A percentile compares a stretch with the other conserved stretches of the same genome.
Evolutionary conservation across 2,888 invertebrate genomes (phyloP).

Genomic region (Dasypolia templi): DNA sequence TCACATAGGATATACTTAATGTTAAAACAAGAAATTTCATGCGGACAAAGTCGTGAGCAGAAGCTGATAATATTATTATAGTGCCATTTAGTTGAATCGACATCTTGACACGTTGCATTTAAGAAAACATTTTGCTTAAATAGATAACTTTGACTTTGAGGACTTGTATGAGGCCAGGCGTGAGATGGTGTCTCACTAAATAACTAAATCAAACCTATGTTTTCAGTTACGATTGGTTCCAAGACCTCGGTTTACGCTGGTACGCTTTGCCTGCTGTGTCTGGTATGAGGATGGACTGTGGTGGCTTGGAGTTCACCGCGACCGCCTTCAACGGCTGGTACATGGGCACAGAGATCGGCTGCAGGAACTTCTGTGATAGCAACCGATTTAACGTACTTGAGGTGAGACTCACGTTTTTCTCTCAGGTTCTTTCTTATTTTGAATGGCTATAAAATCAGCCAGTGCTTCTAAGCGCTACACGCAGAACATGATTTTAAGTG

Average conservation of each 20-base stretch:
- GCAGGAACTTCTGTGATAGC: slow-evolving; percentile 96
- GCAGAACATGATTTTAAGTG: background rate
- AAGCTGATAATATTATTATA: background rate
- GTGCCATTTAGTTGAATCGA: background rate
- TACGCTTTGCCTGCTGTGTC: slow-evolving; percentile 97
- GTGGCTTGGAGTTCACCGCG: slow-evolving; percentile 97
- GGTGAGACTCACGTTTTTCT: slow-evolving; percentile 85
- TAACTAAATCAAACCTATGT: background rate
- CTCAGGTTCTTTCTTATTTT: background rate
- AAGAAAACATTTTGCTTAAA: background rate
- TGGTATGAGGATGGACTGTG: slow-evolving; percentile 97
- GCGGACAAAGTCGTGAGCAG: too few species aligned
- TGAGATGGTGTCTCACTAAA: too few species aligned
- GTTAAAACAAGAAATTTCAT: too few species aligned
- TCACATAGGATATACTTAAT: too few species aligned
- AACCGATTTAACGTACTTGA: slow-evolving; percentile 96
- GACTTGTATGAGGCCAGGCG: too few species aligned
- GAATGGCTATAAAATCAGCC: background rate
- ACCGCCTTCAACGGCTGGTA: slow-evolving; percentile 99
- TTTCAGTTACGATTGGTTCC: slow-evolving; percentile 96
- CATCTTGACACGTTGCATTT: background rate
- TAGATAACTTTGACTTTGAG: background rate
- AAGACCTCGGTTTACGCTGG: slow-evolving; percentile 96
- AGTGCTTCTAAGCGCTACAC: too few species aligned
- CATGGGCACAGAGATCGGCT: slow-evolving; percentile 99